Base-by-base conservation (phyloP, 2,797 vertebrate species). In the Paramormyrops hopkinsi region DNA sequence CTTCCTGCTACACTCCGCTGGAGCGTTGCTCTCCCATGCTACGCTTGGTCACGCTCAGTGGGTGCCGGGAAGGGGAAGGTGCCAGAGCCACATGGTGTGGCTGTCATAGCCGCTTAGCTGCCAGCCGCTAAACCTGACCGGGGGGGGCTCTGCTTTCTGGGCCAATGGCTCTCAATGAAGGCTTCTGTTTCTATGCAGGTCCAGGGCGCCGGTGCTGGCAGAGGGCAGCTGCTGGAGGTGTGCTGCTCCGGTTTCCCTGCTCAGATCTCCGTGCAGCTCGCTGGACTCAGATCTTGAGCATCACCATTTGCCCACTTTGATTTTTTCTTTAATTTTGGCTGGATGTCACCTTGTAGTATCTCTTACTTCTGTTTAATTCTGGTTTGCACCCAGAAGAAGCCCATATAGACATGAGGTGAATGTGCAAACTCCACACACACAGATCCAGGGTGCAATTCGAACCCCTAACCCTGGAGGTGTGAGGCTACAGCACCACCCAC, bases 81-180 rank as follows among this genome's bases (percentile, higher is more conserved):
- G 94, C 92, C 91, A 94, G 92, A 91, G 94, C 93, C 93, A 94
- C 95, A 94, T 91, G 92, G 93, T 94, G 94, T 95, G 93, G 93
- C 95, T 95, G 94, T 94, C 95, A 95, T 90, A 94, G 93, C 91
- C 88, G 91, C 92, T 95, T 93, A 95, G 91, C 92, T 91, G 93
- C 92, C 92, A 94, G 92, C 91, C 83, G 90, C 92, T 92, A 94
- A 93, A 94, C 73, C 51, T 87, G 92, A 92, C 94, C 94, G 91
- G 33, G 91, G 51, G 29, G 91, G 95, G 90, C 92, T 93, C 92
- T 94, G 93, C 92, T 94, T 95, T 95, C 94, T 95, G 93, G 93
- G 92, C 94, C 95, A 93, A 84, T 94, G 92, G 90, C 94, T 93
- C 92, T 92, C 69, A 65, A 91, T 90, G 90, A 89, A 92, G 90